phyloP scores from a whole-genome alignment of 1,140 invertebrate genomes.

The Fopius arisanus region DNA sequence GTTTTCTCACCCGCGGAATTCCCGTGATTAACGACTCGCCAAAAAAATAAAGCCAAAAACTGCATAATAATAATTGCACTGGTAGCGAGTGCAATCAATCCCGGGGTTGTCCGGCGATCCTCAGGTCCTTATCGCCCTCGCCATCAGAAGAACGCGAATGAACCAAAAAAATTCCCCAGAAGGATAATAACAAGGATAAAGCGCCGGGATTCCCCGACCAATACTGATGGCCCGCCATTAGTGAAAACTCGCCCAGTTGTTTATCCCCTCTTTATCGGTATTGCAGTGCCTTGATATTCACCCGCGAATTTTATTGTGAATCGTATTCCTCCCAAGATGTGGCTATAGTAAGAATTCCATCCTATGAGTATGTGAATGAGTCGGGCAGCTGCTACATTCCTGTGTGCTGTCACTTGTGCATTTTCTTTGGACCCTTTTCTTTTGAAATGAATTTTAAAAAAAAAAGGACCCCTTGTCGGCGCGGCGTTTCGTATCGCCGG shows the following conservation, averaged over 20 bases:
- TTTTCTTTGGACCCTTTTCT: constrained; percentile 44
- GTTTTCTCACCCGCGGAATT: no score
- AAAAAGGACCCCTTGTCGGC: constrained; percentile 6
- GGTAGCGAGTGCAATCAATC: constrained; percentile 22
- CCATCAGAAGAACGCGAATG: neutral
- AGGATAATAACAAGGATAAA: constrained; percentile 12
- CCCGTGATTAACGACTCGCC: no score
- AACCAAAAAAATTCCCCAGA: neutral
- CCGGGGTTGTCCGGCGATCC: neutral
- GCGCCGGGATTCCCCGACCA: neutral
- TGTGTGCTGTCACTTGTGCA: constrained; percentile 53
- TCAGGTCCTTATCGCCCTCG: neutral
- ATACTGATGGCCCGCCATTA: neutral
- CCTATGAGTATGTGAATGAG: constrained; percentile 59
- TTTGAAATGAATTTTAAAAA: no score
- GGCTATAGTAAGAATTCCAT: constrained; percentile 47
- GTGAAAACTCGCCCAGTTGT: neutral
- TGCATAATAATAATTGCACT: constrained; percentile 28
- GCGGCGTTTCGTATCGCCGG: neutral
- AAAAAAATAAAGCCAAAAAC: neutral
- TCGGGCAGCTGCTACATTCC: constrained; percentile 61
- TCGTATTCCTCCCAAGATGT: neutral
- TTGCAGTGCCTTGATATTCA: neutral
- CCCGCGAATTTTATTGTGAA: neutral
- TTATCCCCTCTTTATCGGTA: neutral